Conservation (phyloP, 2,113 vertebrate species). For the Pollimyrus isidori region DNA sequence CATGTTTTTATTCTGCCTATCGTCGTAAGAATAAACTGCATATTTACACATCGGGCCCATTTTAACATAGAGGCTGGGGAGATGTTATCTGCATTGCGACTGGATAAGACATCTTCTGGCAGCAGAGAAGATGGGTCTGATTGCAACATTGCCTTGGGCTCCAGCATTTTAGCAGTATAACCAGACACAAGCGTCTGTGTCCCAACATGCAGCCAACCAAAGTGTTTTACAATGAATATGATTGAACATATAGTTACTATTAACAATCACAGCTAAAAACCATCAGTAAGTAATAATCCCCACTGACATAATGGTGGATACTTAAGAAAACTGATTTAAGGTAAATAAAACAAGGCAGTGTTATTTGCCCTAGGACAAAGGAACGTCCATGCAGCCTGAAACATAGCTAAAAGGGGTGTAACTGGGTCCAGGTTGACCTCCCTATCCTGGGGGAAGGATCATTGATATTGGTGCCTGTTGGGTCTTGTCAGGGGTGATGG, state of each 20-base stretch:
- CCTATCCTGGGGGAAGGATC: background rate
- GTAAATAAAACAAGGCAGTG: background rate
- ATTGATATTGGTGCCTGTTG: slow-evolving; percentile 2
- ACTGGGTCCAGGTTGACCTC: background rate
- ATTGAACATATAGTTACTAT: background rate
- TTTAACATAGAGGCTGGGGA: background rate
- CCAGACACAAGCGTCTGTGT: background rate
- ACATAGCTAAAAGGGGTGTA: background rate
- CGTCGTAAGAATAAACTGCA: background rate
- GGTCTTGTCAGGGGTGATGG: background rate
- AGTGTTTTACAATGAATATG: background rate
- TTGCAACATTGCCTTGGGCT: background rate
- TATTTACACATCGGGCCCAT: background rate
- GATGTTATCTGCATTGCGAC: background rate
- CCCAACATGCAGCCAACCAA: background rate
- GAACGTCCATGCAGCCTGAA: background rate
- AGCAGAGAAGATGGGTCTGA: background rate
- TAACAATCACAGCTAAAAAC: background rate
- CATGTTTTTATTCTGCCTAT: background rate
- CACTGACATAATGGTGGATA: background rate
- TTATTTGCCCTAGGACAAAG: background rate
- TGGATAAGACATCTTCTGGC: background rate
- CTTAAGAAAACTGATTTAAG: background rate
- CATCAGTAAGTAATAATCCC: background rate
- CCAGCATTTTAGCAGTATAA: background rate